A percentile compares a stretch with the other conserved stretches of the same genome.
These are phyloP conservation scores for Onychomys arenicola DNA, from an alignment of 2,797 vertebrate genomes.

Conservation along the genomic window DNA sequence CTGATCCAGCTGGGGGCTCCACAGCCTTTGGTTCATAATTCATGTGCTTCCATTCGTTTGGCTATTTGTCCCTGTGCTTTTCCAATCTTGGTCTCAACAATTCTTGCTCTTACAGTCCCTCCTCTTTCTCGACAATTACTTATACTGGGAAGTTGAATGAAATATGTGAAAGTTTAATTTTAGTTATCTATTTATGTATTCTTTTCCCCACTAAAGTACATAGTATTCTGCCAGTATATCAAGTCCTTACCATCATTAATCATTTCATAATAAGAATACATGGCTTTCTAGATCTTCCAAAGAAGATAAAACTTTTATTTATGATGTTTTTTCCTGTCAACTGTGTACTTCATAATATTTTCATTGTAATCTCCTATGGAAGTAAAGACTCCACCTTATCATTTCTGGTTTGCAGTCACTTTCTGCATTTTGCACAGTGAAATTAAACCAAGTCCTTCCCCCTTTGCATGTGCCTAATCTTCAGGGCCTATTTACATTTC, in stretches of 20 bases:
- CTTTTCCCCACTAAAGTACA: background rate
- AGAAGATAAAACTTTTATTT: slow-evolving; percentile 73
- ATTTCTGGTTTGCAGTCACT: slow-evolving; percentile 80
- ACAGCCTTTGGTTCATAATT: no score
- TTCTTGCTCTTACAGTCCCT: no score
- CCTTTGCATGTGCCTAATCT: slow-evolving; percentile 80
- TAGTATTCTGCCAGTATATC: background rate
- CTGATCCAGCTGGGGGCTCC: no score
- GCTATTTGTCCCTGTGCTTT: no score
- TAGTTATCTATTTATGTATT: background rate
- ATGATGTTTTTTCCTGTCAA: slow-evolving; percentile 65
- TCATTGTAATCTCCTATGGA: slow-evolving; percentile 12
- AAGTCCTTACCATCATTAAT: slow-evolving; percentile 16
- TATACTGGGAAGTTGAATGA: background rate
- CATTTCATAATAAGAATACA: slow-evolving; percentile 2
- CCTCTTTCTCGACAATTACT: no score
- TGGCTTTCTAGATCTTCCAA: slow-evolving; percentile 13
- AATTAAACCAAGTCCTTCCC: slow-evolving; percentile 76
- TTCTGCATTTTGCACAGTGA: slow-evolving; percentile 68
- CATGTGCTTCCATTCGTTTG: no score
- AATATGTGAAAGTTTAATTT: slow-evolving; percentile 48
- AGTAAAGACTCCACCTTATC: slow-evolving; percentile 46
- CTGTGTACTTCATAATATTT: slow-evolving; percentile 63
- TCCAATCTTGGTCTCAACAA: no score
- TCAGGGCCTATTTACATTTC: slow-evolving; percentile 84